Evolutionary conservation across 2,113 vertebrate genomes (phyloP), one percentile per base, ranked within the genome.

Genomic region (Potamarius usumacintae): DNA sequence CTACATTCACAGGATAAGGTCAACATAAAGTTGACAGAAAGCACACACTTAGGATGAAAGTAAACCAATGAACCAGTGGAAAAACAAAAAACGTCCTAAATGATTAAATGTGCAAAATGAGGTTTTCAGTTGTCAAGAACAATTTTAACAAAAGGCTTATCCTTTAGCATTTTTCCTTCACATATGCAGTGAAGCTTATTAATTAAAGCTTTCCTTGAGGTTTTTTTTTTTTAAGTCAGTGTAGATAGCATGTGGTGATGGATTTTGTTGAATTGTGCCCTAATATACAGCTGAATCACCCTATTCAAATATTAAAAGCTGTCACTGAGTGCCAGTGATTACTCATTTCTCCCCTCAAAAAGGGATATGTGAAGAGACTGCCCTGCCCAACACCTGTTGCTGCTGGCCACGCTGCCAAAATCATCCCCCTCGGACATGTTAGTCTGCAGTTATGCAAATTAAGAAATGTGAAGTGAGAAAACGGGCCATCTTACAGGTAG

Each of bases 391-490:
- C 77, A 82, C 85, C 78, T 87, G 79, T 74, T 82, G 55, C 79
- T 63, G 14, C 9, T 50, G 27, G 8, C 2, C 34, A 55, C 14
- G 25, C 48, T 17, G 17, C 20, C 42, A 1, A 25, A 67, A n/a
- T 55, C 10, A 65, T 30, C 71, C 62, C 48, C 22, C 11, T 52
- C 62, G 30, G 27, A 34, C 14, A 72, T 72, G 17, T 67, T 27
- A 55, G 27, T n/a, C 20, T 82, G 65, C 78, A 25, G 86, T 87
- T 87, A 82, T 87, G 78, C 78, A 87, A 81, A 81, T 86, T 14
- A 6, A 30, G 22, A 48, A 69, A 18, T 63, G 22, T 11, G 52
- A 81, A 81, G 78, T 20, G 53, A 9, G 55, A 34, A 42, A 89
- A 86, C 50, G 30, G 52, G 50, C 63, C 57, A 63, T 81, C 34